Conservation (phyloP, 2,888 invertebrate genomes). For the Tanypteryx hageni region DNA sequence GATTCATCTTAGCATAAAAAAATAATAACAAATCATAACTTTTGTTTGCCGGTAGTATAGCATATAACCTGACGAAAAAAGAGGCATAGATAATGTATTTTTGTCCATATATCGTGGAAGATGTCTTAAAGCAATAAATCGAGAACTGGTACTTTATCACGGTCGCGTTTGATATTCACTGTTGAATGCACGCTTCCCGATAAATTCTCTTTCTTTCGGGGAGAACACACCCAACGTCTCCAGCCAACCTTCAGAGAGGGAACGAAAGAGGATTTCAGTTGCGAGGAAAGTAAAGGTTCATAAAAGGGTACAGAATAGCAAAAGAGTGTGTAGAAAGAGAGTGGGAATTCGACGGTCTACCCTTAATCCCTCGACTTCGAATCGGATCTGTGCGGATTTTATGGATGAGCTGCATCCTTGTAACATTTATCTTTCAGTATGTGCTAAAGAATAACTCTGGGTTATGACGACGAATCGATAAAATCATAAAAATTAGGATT, state of each 20-base stretch:
- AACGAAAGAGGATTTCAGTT: background rate
- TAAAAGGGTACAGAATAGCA: background rate
- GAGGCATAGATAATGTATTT: background rate
- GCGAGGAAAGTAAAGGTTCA: conserved; percentile 33
- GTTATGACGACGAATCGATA: no score
- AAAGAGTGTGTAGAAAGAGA: background rate
- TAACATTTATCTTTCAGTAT: background rate
- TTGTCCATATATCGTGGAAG: background rate
- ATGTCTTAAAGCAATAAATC: background rate
- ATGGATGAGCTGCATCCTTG: conserved; percentile 18
- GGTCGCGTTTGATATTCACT: conserved; percentile 33
- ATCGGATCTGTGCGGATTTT: conserved; percentile 26
- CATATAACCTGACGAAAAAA: background rate
- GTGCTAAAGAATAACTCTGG: background rate
- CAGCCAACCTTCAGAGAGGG: background rate
- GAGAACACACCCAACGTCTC: background rate
- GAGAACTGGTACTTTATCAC: conserved; percentile 22
- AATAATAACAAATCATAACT: background rate
- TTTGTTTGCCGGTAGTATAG: background rate
- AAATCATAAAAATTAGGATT: no score
- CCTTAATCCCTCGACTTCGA: background rate
- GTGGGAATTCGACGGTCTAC: background rate
- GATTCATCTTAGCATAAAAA: background rate
- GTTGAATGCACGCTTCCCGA: conserved; percentile 42
- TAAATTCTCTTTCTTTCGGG: conserved; percentile 25